A percentile compares a stretch with the other conserved stretches of the same genome.
Evolutionary conservation across 2,113 vertebrate genomes (phyloP).

Genomic region (Rana temporaria): DNA sequence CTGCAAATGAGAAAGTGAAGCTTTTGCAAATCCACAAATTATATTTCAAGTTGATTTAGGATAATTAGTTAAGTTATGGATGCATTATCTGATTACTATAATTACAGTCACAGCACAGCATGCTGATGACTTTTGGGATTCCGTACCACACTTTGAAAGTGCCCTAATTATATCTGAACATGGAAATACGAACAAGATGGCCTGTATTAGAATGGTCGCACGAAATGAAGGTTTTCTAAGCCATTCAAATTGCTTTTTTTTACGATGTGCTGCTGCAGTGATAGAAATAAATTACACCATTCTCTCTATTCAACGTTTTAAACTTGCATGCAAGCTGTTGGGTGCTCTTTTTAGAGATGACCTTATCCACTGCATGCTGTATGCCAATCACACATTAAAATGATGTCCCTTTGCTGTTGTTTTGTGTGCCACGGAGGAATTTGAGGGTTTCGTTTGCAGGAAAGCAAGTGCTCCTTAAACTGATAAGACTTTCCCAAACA

Average conservation of each 20-base stretch:
- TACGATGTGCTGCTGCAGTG: constrained; percentile 6
- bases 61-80: constrained; percentile 55
- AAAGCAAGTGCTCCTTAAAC: constrained; percentile 79
- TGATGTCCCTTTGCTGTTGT: not conserved
- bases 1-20: constrained; percentile 18
- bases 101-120: constrained; percentile 51
- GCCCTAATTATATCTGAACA: constrained; percentile 42
- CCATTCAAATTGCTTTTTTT: not conserved
- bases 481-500: constrained; percentile 95
- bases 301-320: not conserved
- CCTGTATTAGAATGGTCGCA: not conserved
- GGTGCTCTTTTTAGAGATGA: constrained; percentile 65
- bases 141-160: constrained; percentile 40
- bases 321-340: constrained; percentile 23
- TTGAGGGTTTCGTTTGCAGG: constrained; percentile 76
- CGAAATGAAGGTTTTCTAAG: not conserved
- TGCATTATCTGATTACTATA: constrained; percentile 57
- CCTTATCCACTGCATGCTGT: constrained; percentile 78
- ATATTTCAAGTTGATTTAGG: constrained; percentile 56
- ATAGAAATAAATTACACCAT: constrained; percentile 21
- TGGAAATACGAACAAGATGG: constrained; percentile 26
- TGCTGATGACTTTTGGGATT: constrained; percentile 55
- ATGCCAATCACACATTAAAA: constrained; percentile 72
- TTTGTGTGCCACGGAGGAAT: constrained; percentile 61
- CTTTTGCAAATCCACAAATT: constrained; percentile 33